phyloP scores from a whole-genome alignment of 2,113 vertebrate genomes.

The Galbula dea region DNA sequence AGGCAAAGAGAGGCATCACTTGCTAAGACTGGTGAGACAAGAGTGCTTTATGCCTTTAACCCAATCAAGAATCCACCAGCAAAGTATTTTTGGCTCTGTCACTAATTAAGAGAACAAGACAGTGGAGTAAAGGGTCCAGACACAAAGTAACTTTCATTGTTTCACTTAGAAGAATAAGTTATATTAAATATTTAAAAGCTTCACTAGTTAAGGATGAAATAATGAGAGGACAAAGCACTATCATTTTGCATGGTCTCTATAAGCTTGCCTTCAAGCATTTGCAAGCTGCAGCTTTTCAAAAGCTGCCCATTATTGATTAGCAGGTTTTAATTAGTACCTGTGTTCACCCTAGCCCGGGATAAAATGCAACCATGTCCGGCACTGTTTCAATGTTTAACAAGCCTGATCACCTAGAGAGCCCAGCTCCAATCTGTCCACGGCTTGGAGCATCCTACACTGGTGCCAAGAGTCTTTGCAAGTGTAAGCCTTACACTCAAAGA shows the following conservation, averaged over 20 bases:
- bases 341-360: background rate
- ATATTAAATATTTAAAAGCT: background rate
- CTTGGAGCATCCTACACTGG: background rate
- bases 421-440: background rate
- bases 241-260: background rate
- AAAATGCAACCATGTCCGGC: background rate
- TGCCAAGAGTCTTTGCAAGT: background rate
- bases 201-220: background rate
- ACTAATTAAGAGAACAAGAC: constrained; percentile 1
- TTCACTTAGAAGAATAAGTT: background rate
- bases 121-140: background rate
- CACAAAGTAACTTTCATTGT: background rate
- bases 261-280: background rate
- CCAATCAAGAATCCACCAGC: background rate
- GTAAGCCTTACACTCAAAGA: background rate
- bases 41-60: background rate
- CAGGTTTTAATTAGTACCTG: constrained; percentile 10
- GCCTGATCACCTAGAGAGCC: background rate
- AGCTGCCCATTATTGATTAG: background rate
- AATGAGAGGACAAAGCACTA: background rate
- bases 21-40: background rate
- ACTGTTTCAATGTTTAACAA: background rate
- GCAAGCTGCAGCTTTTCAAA: background rate
- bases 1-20: background rate
- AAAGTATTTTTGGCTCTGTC: background rate